Conservation (phyloP, 2,797 vertebrate genomes). For the Cryptoblepharus egeriae region DNA sequence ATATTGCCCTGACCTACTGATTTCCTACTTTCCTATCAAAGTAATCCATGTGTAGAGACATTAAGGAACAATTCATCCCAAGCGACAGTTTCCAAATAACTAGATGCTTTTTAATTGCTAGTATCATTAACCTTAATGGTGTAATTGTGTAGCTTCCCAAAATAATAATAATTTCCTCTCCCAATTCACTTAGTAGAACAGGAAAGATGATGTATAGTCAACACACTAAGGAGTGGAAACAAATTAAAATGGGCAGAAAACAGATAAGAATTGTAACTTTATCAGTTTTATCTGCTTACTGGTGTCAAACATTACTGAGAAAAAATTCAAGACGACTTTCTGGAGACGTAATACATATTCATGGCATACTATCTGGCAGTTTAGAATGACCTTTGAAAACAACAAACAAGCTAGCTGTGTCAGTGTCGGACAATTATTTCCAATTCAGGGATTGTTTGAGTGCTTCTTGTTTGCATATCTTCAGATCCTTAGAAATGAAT, state of each 20-base stretch:
- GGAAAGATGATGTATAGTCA: constrained; percentile 29
- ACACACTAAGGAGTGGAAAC: constrained; percentile 38
- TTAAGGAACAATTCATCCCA: constrained; percentile 77
- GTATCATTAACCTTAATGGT: constrained; percentile 86
- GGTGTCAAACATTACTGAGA: constrained; percentile 63
- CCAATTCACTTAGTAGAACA: constrained; percentile 56
- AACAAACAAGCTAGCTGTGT: constrained; percentile 66
- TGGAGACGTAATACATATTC: constrained; percentile 76
- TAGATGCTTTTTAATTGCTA: constrained; percentile 84
- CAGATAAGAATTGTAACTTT: constrained; percentile 56
- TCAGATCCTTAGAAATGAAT: neutral
- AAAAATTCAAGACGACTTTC: constrained; percentile 60
- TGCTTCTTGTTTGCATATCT: constrained; percentile 57
- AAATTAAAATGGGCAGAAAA: constrained; percentile 31
- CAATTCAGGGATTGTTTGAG: constrained; percentile 59
- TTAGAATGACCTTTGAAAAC: constrained; percentile 74
- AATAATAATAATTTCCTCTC: constrained; percentile 69
- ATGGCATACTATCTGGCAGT: constrained; percentile 66
- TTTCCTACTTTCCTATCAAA: constrained; percentile 74
- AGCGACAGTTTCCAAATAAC: constrained; percentile 79
- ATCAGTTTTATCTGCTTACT: constrained; percentile 65
- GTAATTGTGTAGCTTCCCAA: constrained; percentile 71
- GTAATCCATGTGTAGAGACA: constrained; percentile 74
- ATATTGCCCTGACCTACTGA: constrained; percentile 75
- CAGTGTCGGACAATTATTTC: constrained; percentile 39